Percentiles rank a stretch among this genome's conserved stretches.
Evolutionary conservation across 1,140 invertebrate genomes (phyloP).

Genomic region (Aphelinus certus): DNA sequence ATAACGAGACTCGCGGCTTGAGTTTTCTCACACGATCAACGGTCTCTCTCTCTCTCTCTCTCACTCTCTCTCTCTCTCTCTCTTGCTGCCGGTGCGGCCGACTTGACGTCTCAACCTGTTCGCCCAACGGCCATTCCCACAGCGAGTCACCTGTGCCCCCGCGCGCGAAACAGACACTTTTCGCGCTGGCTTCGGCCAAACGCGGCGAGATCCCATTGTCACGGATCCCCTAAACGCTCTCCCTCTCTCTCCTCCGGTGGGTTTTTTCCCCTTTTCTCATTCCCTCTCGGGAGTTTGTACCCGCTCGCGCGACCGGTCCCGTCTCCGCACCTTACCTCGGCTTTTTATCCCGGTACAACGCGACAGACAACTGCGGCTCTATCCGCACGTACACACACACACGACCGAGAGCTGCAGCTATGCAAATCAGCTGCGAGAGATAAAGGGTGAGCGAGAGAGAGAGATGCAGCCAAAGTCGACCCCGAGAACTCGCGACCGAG

Average conservation of each 20-base stretch:
- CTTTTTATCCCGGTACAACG: neutral
- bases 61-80: neutral
- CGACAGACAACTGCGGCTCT: too few relatives aligned
- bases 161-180: constrained; percentile 49
- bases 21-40: constrained; percentile 37
- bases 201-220: constrained; percentile 48
- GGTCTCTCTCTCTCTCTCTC: constrained; percentile 18
- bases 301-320: constrained; percentile 13
- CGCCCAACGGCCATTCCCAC: constrained; percentile 62
- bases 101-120: constrained; percentile 54
- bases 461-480: too few relatives aligned
- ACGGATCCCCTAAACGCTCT: constrained; percentile 53
- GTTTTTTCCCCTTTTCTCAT: constrained; percentile 23
- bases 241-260: constrained; percentile 39
- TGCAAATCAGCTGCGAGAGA: constrained; percentile 18
- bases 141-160: constrained; percentile 57
- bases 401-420: neutral
- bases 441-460: neutral
- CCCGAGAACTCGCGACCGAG: too few relatives aligned
- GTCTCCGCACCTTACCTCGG: constrained; percentile 13
- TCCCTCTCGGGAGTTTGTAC: constrained; percentile 6
- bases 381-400: too few relatives aligned
- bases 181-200: constrained; percentile 21
- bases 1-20: neutral
- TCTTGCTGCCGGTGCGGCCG: too few relatives aligned